Evolutionary conservation across 1,140 invertebrate genomes (phyloP).

Genomic region (Trichoplusia ni): DNA sequence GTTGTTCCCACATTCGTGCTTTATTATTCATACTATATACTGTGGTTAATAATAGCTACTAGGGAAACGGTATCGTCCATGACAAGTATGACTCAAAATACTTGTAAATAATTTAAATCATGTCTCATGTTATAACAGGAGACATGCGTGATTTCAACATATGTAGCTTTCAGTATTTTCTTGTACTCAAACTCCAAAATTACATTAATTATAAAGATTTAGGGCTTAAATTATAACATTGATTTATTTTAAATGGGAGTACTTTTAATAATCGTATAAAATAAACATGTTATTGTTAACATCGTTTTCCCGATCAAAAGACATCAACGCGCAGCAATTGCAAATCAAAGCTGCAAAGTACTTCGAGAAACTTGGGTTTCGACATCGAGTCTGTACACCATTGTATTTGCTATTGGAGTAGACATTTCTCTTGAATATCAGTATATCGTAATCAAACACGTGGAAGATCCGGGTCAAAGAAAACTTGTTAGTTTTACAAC

Average conservation of each 20-base stretch:
- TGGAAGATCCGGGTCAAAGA: constrained; percentile 74
- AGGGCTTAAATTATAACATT: too few relatives aligned
- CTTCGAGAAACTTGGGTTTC: background rate
- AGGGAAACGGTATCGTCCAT: background rate
- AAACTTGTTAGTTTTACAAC: constrained; percentile 60
- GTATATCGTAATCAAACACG: constrained; percentile 45
- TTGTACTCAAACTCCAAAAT: too few relatives aligned
- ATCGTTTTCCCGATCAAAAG: constrained; percentile 49
- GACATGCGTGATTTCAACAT: background rate
- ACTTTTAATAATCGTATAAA: background rate
- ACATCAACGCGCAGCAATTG: constrained; percentile 58
- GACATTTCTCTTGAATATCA: background rate
- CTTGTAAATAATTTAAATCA: background rate
- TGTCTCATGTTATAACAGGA: background rate
- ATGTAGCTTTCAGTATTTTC: background rate
- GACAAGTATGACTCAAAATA: background rate
- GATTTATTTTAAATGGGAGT: too few relatives aligned
- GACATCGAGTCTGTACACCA: background rate
- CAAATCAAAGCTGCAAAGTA: background rate
- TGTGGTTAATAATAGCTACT: constrained; percentile 9
- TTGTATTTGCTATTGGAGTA: background rate
- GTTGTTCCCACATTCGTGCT: constrained; percentile 31
- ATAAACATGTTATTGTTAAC: background rate
- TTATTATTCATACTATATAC: constrained; percentile 23
- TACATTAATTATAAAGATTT: too few relatives aligned